Evolutionary conservation across 2,113 vertebrate genomes (phyloP).

Genomic region (Falcunculus frontatus): DNA sequence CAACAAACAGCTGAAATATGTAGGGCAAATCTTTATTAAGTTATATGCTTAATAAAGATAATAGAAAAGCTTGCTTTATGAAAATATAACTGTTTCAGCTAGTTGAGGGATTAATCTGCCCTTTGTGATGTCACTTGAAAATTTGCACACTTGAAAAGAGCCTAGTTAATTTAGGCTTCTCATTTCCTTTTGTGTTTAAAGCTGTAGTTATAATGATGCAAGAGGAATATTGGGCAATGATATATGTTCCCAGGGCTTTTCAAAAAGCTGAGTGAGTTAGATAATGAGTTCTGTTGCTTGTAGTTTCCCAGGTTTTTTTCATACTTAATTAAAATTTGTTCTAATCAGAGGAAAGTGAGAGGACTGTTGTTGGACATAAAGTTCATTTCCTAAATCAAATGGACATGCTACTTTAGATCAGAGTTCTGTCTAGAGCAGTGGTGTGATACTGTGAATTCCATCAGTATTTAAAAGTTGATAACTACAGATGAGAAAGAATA

Average conservation of each 20-base stretch:
- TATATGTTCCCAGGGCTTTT: neutral
- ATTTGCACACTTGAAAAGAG: neutral
- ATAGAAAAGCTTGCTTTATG: neutral
- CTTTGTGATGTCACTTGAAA: conserved; percentile 12
- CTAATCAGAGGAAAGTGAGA: neutral
- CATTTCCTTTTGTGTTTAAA: conserved; percentile 16
- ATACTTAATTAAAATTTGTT: neutral
- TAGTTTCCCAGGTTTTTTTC: neutral
- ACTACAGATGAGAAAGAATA: neutral
- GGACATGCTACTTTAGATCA: neutral
- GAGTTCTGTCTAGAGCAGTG: neutral
- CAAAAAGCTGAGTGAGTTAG: neutral
- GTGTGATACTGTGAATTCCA: neutral
- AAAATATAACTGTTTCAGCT: neutral
- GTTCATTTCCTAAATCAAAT: neutral
- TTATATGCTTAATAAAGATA: neutral
- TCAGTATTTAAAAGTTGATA: neutral
- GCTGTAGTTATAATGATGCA: conserved; percentile 27
- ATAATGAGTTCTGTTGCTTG: neutral
- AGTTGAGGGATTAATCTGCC: conserved; percentile 1
- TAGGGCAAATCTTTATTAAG: neutral
- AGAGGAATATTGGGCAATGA: conserved; percentile 1
- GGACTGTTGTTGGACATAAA: neutral
- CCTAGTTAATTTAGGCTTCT: conserved; percentile 2
- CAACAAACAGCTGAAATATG: neutral